phyloP scores from a whole-genome alignment of 2,888 invertebrate genomes.

The Drosophila nigricruria region DNA sequence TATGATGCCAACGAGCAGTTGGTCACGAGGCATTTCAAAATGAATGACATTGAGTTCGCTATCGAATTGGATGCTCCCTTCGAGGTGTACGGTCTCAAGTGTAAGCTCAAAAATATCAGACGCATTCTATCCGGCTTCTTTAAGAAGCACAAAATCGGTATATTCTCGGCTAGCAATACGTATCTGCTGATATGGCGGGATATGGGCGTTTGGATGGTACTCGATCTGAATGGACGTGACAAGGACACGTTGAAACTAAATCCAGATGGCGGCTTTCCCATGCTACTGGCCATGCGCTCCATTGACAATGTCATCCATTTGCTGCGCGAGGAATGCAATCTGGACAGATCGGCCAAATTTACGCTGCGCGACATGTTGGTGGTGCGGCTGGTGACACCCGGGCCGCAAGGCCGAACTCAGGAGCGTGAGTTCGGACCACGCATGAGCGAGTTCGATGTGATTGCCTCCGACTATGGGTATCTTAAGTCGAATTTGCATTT shows the following conservation, averaged over 20 bases:
- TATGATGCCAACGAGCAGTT: conserved; percentile 72
- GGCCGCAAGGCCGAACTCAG: conserved; percentile 62
- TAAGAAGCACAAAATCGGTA: conserved; percentile 60
- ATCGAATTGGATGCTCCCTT: conserved; percentile 68
- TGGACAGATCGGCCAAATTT: conserved; percentile 61
- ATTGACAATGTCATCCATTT: conserved; percentile 79
- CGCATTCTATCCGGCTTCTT: conserved; percentile 71
- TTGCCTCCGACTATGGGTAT: conserved; percentile 81
- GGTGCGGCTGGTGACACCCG: conserved; percentile 71
- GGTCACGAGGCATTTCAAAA: conserved; percentile 74
- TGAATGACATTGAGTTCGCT: conserved; percentile 77
- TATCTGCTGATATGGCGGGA: conserved; percentile 83
- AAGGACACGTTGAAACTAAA: conserved; percentile 58
- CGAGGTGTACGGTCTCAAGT: conserved; percentile 44
- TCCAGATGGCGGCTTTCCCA: conserved; percentile 65
- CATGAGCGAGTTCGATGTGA: conserved; percentile 74
- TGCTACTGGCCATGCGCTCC: conserved; percentile 75
- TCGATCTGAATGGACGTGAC: conserved; percentile 82
- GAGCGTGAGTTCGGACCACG: conserved; percentile 74
- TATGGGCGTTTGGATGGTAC: conserved; percentile 75
- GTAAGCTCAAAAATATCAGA: conserved; percentile 40
- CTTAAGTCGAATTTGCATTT: conserved; percentile 77
- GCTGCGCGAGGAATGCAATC: conserved; percentile 69
- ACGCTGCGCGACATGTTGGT: conserved; percentile 77
- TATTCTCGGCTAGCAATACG: conserved; percentile 66